Percentiles rank a stretch among this genome's conserved stretches.
Evolutionary conservation across 2,797 vertebrate genomes (phyloP).

Genomic region (Falco rusticolus): DNA sequence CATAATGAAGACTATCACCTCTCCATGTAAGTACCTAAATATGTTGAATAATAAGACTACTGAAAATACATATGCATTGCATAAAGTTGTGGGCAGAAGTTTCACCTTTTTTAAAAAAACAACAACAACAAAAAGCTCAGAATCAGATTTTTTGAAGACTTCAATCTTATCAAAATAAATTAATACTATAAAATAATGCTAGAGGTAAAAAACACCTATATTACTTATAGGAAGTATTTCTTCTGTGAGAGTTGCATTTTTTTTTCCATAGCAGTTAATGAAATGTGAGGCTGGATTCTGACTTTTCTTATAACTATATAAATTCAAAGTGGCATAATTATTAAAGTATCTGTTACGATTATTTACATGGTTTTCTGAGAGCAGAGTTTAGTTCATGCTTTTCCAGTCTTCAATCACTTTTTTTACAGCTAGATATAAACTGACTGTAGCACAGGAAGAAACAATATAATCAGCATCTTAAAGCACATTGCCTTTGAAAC

Average conservation of each 20-base stretch:
- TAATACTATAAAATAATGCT: neutral
- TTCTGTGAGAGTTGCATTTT: neutral
- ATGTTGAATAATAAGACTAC: neutral
- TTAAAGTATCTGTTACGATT: neutral
- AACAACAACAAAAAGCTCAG: accelerated
- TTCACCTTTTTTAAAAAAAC: neutral
- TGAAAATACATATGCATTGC: neutral
- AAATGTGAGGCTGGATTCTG: neutral
- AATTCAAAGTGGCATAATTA: neutral
- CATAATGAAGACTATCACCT: neutral
- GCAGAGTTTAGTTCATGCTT: neutral
- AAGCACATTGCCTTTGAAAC: neutral
- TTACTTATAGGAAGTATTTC: neutral
- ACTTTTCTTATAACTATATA: neutral
- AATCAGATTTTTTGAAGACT: neutral
- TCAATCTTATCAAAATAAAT: neutral
- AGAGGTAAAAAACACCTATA: neutral
- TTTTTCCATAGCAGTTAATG: neutral
- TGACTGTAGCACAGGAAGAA: neutral
- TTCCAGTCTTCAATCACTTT: neutral
- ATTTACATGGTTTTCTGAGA: neutral
- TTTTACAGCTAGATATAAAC: neutral
- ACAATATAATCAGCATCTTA: neutral
- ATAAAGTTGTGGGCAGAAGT: neutral
- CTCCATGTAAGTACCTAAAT: neutral